Percentiles rank a stretch among this genome's conserved stretches.
phyloP scores from a whole-genome alignment of 2,888 invertebrate species.

The Anorthoa munda region DNA sequence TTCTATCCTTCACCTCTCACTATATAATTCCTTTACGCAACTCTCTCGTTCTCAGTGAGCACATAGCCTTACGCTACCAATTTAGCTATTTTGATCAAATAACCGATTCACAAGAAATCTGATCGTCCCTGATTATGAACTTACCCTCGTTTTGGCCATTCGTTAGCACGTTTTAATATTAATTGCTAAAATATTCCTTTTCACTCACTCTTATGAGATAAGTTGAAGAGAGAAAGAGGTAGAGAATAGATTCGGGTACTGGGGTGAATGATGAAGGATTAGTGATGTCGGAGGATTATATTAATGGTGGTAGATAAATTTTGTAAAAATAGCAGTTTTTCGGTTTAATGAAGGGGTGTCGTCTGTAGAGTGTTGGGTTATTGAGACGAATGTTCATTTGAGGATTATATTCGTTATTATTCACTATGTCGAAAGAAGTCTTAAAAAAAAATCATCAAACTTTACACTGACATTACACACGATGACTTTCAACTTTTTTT shows the following conservation, averaged over 20 bases:
- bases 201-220: slow-evolving; percentile 24
- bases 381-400: slow-evolving; percentile 1
- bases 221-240: slow-evolving; percentile 28
- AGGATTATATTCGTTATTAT: neutral
- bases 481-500: too few species aligned
- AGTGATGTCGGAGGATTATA: slow-evolving; percentile 58
- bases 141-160: slow-evolving; percentile 63
- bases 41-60: slow-evolving; percentile 31
- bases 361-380: neutral
- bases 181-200: slow-evolving; percentile 60
- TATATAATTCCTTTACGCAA: neutral
- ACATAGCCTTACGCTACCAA: slow-evolving; percentile 55
- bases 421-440: too few species aligned
- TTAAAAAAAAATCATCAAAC: too few species aligned
- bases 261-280: slow-evolving; percentile 64
- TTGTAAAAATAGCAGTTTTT: slow-evolving; percentile 55
- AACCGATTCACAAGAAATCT: slow-evolving; percentile 65
- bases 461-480: too few species aligned
- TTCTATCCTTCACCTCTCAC: too few species aligned
- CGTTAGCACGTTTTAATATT: slow-evolving; percentile 70
- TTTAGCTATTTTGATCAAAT: slow-evolving; percentile 69
- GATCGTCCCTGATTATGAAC: slow-evolving; percentile 67
- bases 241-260: slow-evolving; percentile 36
- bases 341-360: slow-evolving; percentile 39
- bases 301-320: slow-evolving; percentile 46